Percentiles rank a stretch among this genome's conserved stretches.
Evolutionary conservation across 2,888 invertebrate species (phyloP).

Genomic region (Ochropleura plecta): DNA sequence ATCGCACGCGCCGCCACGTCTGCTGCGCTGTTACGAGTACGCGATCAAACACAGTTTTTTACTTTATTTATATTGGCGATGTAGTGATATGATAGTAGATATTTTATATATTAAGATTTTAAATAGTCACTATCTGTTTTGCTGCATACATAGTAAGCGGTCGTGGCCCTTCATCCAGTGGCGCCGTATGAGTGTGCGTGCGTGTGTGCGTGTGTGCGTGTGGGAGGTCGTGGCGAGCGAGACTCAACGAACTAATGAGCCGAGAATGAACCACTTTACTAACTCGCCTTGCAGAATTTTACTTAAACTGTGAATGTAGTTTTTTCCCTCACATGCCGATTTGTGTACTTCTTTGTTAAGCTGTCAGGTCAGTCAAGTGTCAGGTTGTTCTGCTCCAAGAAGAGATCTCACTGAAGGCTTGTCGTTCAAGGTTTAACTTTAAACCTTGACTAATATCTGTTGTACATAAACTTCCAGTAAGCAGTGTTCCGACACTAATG

Average conservation of each 20-base stretch:
- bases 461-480: neutral
- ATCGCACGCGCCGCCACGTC: neutral
- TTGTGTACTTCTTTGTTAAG: neutral
- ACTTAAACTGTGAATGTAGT: neutral
- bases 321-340: neutral
- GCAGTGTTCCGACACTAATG: neutral
- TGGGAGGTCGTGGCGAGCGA: neutral
- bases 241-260: neutral
- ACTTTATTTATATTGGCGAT: conserved; percentile 1
- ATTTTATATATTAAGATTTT: too few relatives aligned
- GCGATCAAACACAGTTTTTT: neutral
- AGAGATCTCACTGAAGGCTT: neutral
- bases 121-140: too few relatives aligned
- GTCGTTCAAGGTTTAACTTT: neutral
- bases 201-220: neutral
- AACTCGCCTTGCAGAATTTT: neutral
- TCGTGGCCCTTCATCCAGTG: neutral
- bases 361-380: too few relatives aligned
- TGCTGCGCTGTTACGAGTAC: neutral
- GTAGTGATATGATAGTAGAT: neutral
- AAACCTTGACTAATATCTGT: too few relatives aligned
- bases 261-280: neutral
- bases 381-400: neutral
- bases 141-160: neutral
- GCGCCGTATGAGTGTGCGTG: neutral